Conservation (phyloP, 2,797 vertebrate species). For the Halcyon leucocephala region DNA sequence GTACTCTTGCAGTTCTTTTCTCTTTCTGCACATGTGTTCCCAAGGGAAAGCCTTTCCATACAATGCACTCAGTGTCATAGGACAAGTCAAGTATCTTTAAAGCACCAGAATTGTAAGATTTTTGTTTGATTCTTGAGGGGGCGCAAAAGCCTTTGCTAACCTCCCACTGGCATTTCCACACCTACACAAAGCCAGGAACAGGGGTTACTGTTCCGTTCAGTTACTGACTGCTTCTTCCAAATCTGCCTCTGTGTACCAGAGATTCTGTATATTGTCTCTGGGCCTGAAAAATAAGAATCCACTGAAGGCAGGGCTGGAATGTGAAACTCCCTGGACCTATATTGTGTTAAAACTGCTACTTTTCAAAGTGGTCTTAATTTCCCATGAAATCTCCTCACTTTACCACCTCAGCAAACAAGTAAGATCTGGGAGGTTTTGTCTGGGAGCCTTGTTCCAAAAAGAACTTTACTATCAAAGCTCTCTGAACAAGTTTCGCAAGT, state of each 20-base stretch:
- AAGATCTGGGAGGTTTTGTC: background rate
- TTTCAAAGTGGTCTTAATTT: background rate
- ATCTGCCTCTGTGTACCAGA: background rate
- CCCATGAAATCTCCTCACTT: background rate
- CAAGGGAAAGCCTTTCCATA: background rate
- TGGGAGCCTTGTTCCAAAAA: background rate
- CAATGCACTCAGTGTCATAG: background rate
- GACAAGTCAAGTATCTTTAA: background rate
- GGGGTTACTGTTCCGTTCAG: background rate
- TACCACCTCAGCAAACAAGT: background rate
- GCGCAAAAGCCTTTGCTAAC: background rate
- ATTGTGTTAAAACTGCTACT: background rate
- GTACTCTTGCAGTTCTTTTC: no score
- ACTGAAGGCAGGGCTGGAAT: background rate
- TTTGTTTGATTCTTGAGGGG: background rate
- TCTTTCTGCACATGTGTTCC: background rate
- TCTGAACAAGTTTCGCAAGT: slow-evolving; percentile 12
- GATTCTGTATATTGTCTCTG: background rate
- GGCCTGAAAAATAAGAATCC: background rate
- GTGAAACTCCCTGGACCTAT: background rate
- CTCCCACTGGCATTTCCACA: background rate
- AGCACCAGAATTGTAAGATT: background rate
- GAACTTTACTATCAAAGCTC: background rate
- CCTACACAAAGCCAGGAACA: background rate
- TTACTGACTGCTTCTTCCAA: background rate